Conservation (phyloP, 2,888 invertebrate species). For the Arenicola marina region DNA sequence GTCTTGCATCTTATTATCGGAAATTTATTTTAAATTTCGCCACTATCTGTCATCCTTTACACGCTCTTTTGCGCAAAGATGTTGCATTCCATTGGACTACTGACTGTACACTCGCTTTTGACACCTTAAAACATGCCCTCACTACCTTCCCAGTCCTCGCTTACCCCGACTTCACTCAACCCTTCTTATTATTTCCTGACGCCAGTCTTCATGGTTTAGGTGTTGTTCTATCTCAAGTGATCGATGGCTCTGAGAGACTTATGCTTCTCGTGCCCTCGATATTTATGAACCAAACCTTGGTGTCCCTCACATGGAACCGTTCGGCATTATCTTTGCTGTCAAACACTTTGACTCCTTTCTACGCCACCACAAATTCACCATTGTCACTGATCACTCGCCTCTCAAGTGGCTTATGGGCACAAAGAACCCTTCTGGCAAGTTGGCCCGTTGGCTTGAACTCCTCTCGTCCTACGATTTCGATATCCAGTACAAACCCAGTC, state of each 20-base stretch:
- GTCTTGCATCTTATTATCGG: conserved; percentile 9
- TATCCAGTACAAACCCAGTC: neutral
- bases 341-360: conserved; percentile 1
- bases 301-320: no score
- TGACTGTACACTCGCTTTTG: neutral
- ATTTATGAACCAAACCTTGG: no score
- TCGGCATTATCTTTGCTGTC: neutral
- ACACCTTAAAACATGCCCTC: neutral
- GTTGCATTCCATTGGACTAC: neutral
- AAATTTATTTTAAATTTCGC: conserved; percentile 1
- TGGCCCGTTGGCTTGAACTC: no score
- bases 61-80: neutral
- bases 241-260: neutral
- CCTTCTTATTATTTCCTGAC: neutral
- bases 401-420: no score
- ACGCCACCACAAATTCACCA: neutral
- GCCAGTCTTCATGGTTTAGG: conserved; percentile 6
- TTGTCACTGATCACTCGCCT: neutral
- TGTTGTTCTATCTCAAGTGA: conserved; percentile 4
- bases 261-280: neutral
- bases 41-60: neutral
- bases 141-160: conserved; percentile 2
- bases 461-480: neutral
- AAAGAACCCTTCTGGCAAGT: no score
- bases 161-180: neutral